A percentile compares a stretch with the other conserved stretches of the same genome.
These are phyloP conservation scores for Crenichthys baileyi DNA, from an alignment of 2,797 vertebrate genomes.

Conservation along the genomic window DNA sequence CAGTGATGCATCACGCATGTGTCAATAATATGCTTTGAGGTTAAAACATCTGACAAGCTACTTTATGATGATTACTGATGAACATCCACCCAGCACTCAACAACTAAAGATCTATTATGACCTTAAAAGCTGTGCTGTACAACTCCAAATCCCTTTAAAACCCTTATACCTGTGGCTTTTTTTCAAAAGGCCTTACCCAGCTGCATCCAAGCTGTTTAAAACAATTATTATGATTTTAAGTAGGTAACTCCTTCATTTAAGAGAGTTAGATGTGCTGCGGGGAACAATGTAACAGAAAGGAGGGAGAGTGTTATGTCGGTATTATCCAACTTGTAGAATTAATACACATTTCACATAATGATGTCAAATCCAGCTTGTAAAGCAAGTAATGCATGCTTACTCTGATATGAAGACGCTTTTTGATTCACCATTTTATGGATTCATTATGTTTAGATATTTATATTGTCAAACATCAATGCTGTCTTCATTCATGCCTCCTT, in stretches of 20 bases:
- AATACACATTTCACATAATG: conserved; percentile 47
- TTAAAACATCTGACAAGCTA: conserved; percentile 20
- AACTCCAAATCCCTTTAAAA: conserved; percentile 59
- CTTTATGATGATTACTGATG: conserved; percentile 6
- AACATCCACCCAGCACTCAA: conserved; percentile 39
- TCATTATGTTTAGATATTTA: background rate
- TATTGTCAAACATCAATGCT: background rate
- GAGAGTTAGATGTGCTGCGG: conserved; percentile 1
- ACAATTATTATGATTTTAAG: conserved; percentile 6
- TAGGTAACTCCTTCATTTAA: conserved; percentile 2
- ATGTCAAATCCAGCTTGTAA: conserved; percentile 29
- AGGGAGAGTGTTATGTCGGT: conserved; percentile 20
- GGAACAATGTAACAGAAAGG: background rate
- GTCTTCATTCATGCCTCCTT: background rate
- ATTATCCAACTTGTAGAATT: conserved; percentile 40
- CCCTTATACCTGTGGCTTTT: conserved; percentile 40
- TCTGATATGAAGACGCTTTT: background rate
- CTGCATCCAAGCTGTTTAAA: conserved; percentile 12
- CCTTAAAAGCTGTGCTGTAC: conserved; percentile 46
- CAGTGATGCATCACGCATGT: background rate
- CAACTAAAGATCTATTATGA: conserved; percentile 69
- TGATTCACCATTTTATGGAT: background rate
- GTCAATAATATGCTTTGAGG: background rate
- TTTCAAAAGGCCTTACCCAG: conserved; percentile 38
- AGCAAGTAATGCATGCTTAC: background rate